A percentile compares a stretch with the other conserved stretches of the same genome.
These are phyloP conservation scores for Chaetodon auriga DNA, from an alignment of 2,113 vertebrate genomes.

Conservation along the genomic window DNA sequence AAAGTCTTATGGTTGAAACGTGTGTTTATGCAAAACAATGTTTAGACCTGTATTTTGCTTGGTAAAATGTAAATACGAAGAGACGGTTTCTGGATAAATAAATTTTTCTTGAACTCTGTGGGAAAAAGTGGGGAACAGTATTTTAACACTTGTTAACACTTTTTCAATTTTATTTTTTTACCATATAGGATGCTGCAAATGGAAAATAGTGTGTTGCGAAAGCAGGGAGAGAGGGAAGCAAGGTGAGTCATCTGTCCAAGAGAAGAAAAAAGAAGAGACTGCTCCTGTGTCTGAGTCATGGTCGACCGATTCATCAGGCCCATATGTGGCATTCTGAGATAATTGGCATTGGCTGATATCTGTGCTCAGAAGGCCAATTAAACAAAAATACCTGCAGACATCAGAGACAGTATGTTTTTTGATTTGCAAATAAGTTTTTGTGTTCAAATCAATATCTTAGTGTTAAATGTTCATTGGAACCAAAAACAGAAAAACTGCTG, in stretches of 20 bases:
- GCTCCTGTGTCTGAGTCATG: background rate
- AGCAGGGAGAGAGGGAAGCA: background rate
- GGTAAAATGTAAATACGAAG: conserved; percentile 1
- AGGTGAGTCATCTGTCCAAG: background rate
- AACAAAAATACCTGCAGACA: no score
- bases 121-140: background rate
- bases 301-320: no score
- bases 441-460: no score
- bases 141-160: background rate
- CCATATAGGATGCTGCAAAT: background rate
- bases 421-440: no score
- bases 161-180: background rate
- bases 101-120: background rate
- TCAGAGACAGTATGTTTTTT: no score
- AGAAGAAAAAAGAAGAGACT: background rate
- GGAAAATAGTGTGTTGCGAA: conserved; percentile 5
- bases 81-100: background rate
- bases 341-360: no score
- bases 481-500: no score
- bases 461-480: no score
- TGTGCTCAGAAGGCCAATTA: no score
- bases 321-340: no score
- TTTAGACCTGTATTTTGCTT: background rate
- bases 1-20: background rate
- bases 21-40: conserved; percentile 1